Conservation (phyloP, 2,888 invertebrate genomes). For the Mythimna ferrago region DNA sequence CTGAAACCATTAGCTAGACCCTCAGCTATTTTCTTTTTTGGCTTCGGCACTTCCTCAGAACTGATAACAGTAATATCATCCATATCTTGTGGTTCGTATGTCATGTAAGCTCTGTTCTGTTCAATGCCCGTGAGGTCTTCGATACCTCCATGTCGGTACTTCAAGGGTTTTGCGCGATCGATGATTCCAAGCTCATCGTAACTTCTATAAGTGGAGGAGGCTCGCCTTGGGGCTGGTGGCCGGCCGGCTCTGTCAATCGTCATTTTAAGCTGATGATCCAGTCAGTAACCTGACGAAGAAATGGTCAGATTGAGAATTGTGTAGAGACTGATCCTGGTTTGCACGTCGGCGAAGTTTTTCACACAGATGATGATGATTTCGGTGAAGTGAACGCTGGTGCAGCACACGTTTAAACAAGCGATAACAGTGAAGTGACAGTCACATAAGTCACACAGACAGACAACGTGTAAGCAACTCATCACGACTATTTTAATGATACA, state of each 20-base stretch:
- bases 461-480: slow-evolving; percentile 52
- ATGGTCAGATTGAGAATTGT: slow-evolving; percentile 71
- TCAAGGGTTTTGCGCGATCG: slow-evolving; percentile 81
- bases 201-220: slow-evolving; percentile 87
- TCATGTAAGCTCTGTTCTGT: slow-evolving; percentile 74
- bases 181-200: slow-evolving; percentile 86
- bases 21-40: slow-evolving; percentile 84
- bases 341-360: slow-evolving; percentile 65
- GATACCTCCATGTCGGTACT: slow-evolving; percentile 84
- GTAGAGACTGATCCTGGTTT: slow-evolving; percentile 74
- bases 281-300: slow-evolving; percentile 83
- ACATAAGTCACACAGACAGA: slow-evolving; percentile 48
- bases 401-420: slow-evolving; percentile 52
- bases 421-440: slow-evolving; percentile 48
- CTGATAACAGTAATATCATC: slow-evolving; percentile 88
- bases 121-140: slow-evolving; percentile 86
- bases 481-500: slow-evolving; percentile 61
- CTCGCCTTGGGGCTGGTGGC: slow-evolving; percentile 85
- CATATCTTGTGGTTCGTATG: slow-evolving; percentile 79
- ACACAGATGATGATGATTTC: slow-evolving; percentile 41
- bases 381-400: slow-evolving; percentile 42
- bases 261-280: slow-evolving; percentile 77
- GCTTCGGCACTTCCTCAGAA: slow-evolving; percentile 85
- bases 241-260: slow-evolving; percentile 86
- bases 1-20: slow-evolving; percentile 85